phyloP scores from a whole-genome alignment of 2,797 vertebrate genomes.

The Gobio occitaniae region DNA sequence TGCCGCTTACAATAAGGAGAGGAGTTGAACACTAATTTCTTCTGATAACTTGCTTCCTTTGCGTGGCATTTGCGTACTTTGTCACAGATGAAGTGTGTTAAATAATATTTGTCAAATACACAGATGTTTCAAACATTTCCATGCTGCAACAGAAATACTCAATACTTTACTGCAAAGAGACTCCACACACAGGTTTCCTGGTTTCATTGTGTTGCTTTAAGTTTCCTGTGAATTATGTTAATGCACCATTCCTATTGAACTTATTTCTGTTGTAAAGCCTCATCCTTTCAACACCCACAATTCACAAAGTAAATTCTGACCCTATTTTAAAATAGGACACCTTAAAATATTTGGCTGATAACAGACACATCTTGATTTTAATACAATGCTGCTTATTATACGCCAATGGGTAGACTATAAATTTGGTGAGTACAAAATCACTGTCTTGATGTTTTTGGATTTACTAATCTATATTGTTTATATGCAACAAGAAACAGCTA shows the following conservation, averaged over 20 bases:
- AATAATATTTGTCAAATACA: background rate
- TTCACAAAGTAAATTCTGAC: background rate
- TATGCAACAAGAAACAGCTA: background rate
- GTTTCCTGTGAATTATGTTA: background rate
- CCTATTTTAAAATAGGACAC: background rate
- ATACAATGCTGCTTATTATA: background rate
- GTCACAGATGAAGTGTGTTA: background rate
- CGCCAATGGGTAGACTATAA: background rate
- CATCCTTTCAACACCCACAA: background rate
- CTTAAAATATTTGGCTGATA: background rate
- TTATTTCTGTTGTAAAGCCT: background rate
- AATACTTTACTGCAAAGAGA: background rate
- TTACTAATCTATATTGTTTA: background rate
- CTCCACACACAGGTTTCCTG: background rate
- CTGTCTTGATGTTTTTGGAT: background rate
- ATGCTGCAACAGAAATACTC: background rate
- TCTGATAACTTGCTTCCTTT: no score
- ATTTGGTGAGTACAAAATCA: background rate
- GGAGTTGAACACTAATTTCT: background rate
- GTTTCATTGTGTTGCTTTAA: background rate
- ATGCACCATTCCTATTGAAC: background rate
- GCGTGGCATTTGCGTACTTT: no score
- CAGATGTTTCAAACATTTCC: background rate
- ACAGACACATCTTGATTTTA: background rate
- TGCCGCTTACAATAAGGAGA: background rate